phyloP scores from a whole-genome alignment of 2,888 invertebrate genomes.

The Carterocephalus palaemon region DNA sequence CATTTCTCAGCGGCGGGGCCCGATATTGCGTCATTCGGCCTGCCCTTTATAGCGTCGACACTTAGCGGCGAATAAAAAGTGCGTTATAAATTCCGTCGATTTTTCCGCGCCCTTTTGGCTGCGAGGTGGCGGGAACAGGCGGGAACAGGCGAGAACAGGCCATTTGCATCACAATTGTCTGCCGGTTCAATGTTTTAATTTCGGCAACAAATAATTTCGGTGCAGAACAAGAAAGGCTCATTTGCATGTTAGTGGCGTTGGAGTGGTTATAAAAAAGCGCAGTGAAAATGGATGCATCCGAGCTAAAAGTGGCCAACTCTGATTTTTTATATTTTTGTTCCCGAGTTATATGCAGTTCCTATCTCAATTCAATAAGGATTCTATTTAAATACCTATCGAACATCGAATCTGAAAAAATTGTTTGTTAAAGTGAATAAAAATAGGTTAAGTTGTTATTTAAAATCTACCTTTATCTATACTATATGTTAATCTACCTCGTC shows the following conservation, averaged over 20 bases:
- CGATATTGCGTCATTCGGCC: conserved; percentile 67
- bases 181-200: conserved; percentile 68
- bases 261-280: conserved; percentile 49
- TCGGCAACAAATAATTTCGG: conserved; percentile 71
- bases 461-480: no score
- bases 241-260: conserved; percentile 63
- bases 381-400: no score
- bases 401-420: no score
- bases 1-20: conserved; percentile 54
- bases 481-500: no score
- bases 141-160: no score
- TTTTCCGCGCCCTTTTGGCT: conserved; percentile 39
- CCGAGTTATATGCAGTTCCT: no score
- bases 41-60: conserved; percentile 67
- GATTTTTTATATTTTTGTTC: no score
- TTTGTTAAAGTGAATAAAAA: no score
- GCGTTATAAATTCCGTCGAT: conserved; percentile 60
- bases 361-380: no score
- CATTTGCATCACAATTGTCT: conserved; percentile 72
- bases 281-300: no score
- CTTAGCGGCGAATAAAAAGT: conserved; percentile 71
- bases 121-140: conserved; percentile 45
- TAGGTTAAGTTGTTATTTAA: no score
- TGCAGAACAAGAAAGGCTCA: conserved; percentile 58
- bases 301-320: no score